Percentiles rank a stretch among this genome's conserved stretches.
phyloP scores from a whole-genome alignment of 2,888 invertebrate genomes.

The Cremastinae sp. region DNA sequence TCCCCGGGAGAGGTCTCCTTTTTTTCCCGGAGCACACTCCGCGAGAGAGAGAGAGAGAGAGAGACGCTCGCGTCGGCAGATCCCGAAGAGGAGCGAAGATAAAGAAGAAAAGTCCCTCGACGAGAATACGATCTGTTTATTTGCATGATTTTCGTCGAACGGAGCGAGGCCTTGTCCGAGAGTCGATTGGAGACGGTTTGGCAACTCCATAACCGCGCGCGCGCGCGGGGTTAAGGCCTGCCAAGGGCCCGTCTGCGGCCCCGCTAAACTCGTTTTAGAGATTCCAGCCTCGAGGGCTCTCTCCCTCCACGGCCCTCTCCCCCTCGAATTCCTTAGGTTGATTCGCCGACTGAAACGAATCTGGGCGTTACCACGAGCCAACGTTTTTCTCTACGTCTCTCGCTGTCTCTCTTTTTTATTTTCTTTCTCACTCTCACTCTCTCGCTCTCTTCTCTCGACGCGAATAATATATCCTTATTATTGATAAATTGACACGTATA shows the following conservation, averaged over 20 bases:
- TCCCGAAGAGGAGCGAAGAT: constrained; percentile 16
- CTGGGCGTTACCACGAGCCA: constrained; percentile 54
- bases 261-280: constrained; percentile 47
- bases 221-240: constrained; percentile 7
- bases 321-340: constrained; percentile 50
- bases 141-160: constrained; percentile 53
- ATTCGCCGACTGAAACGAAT: constrained; percentile 53
- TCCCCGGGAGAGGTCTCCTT: constrained; percentile 9
- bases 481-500: constrained; percentile 62
- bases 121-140: constrained; percentile 59
- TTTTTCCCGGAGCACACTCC: constrained; percentile 11
- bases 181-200: no score
- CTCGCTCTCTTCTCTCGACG: constrained; percentile 12
- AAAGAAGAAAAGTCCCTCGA: constrained; percentile 19
- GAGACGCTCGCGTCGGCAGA: constrained; percentile 12
- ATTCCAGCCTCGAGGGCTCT: constrained; percentile 11
- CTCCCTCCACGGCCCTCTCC: not conserved
- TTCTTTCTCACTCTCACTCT: not conserved
- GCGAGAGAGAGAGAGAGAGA: no score
- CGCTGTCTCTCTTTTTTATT: constrained; percentile 7
- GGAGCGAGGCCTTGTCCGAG: not conserved
- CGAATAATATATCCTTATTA: constrained; percentile 61
- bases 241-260: constrained; percentile 31
- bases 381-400: no score
- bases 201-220: constrained; percentile 16